Base-by-base conservation (phyloP, 2,888 invertebrate species). In the Hoplodrina ambigua region DNA sequence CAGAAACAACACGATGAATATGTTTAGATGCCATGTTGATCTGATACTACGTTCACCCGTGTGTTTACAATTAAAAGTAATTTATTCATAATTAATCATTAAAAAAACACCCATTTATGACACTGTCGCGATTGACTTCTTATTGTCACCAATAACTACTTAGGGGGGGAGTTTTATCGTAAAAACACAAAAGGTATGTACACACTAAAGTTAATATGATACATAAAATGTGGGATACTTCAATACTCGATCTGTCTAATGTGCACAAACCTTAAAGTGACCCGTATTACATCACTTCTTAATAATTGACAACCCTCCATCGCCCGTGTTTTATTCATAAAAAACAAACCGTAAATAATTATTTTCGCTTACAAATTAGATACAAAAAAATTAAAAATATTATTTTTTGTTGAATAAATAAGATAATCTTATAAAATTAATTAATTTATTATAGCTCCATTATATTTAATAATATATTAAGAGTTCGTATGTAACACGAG, bases 111-210 rank as follows among this genome's bases (percentile, higher is more conserved):
- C 87, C 84, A 88, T 91, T 71, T 71, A 94, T 93, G 92, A 94
- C 92, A 93, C 92, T 87, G 88, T 89, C 87, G 86, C 87, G 88
- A 90, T 91, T 90, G 90, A 92, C 91, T 88, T 80, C 83, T 91
- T 89, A 92, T 90, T 92, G 91, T 92, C 91, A 90, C 83, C 84
- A 85, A 78, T 78, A 81, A 80, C 71, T 81, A 79, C 54, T 66
- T 70, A 77, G 58, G 69, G 73, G 73, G 72, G 76, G 66, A 80
- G 71, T 56, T 80, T 60, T 73, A 72, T 68, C 59, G 70, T 73
- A 82, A 78, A 49, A 83, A 82, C 66, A 82, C 77, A 80, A 83
- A 25, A 88, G 85, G 85, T 87, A 86, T 88, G 88, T 89, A 89
- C 91, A 90, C 87, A 88, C 79, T 84, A 86, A 82, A 83, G 81